Base-by-base conservation (phyloP, 2,888 invertebrate genomes). In the Crocallis elinguaria region DNA sequence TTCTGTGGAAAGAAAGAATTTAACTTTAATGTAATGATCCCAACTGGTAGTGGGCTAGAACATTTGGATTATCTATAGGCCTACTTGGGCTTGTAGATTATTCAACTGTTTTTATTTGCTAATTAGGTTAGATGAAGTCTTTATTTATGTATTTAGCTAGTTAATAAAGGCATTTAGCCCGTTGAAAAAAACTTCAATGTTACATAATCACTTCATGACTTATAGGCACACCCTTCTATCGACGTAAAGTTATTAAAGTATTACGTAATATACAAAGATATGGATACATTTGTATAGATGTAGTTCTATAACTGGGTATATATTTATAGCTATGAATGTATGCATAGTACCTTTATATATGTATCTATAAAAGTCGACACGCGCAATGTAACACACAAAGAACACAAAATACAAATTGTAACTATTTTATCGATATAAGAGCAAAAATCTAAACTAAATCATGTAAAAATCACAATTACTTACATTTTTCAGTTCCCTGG, bases 401-500 rank as follows among this genome's bases (percentile, higher is more conserved):
- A 23, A 36, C n/a, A 21, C 16, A 23, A 21, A 8, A 43, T 29
- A 16, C 38, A 12, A 4, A 45, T 48, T 42, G 49, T 30, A 43
- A 32, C 1, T 29, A 41, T 41, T 16, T 23, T 17, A 5, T 43
- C 16, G 16, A 39, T 21, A 55, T 43, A 39, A 30, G 61, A 30
- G 36, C 37, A 37, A 17, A 36, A 46, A 38, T 38, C 32, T 27
- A 16, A 27, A 19, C 37, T 48, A 51, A 46, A 49, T 50, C 35
- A 21, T 14, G 44, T 27, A 52, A 49, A 48, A 57, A 44, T 32
- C 21, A 42, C 51, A 50, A 45, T 44, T 58, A 88, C 90, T 90
- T 72, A 90, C 90, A 48, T 48, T 81, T 76, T 87, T 83, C 76
- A 79, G 86, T 80, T 84, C 82, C 82, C 79, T 76, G 82, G 79